Base-by-base conservation (phyloP, 2,888 invertebrate genomes). In the Metalampra italica region DNA sequence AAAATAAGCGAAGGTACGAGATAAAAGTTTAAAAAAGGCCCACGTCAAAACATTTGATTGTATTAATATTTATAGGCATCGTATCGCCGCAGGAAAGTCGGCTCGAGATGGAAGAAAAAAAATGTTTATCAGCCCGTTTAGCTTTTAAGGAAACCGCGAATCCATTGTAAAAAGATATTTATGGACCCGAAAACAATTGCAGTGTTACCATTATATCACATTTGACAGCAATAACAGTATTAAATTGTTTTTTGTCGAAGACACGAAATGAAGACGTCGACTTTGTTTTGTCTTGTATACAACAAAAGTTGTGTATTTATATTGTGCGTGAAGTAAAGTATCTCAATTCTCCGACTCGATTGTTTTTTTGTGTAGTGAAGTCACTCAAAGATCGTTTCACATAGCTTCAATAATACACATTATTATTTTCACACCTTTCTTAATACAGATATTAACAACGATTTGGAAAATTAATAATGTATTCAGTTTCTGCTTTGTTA, bases 1-100 rank as follows among this genome's bases (percentile, higher is more conserved):
- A 85, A 82, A 87, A 85, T 78, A 82, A 83, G 82, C 84, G 73
- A 84, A 85, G 86, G 79, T 75, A 82, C 76, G 79, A 87, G 87
- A 86, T 84, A 84, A 88, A 81, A 85, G 82, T 75, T 87, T 89
- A 84, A 89, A 89, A 85, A 88, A 87, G 82, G 84, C 74, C 71
- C 81, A 89, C 83, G 90, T 90, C 88, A 88, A 88, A 88, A 90
- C 88, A 90, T 89, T 90, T 88, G 90, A 89, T 89, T 89, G 89
- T 88, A 87, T 88, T 89, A 89, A 89, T 88, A 89, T 89, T 89
- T 89, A 89, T 89, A 84, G 89, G 78, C 71, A 63, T 71, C 68
- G 76, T 75, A 78, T 68, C 80, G 87, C 84, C 83, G 83, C 82
- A 82, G 89, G 90, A 90, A 83, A 83, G 79, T 73, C 75, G 72